These are phyloP conservation scores for Tapirus indicus DNA, from an alignment of 2,797 vertebrate species.

Conservation along the genomic window DNA sequence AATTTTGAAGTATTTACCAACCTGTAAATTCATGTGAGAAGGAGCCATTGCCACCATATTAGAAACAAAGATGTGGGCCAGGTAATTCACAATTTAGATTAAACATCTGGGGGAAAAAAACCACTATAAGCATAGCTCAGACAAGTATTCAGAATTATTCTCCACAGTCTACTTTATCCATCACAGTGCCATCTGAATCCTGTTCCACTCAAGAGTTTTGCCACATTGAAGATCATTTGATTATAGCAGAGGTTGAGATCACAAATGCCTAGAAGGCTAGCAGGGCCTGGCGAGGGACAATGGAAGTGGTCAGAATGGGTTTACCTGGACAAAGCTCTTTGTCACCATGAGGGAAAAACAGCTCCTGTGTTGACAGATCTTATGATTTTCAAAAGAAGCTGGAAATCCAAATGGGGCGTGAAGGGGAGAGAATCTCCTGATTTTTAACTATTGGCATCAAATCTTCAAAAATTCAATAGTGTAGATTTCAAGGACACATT, in stretches of 20 bases:
- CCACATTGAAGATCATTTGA: neutral
- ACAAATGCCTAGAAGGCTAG: neutral
- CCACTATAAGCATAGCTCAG: neutral
- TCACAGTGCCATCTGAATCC: neutral
- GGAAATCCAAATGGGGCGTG: neutral
- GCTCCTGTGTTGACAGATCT: neutral
- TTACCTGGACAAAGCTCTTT: neutral
- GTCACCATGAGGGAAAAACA: neutral
- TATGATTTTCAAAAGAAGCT: neutral
- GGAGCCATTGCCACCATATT: neutral
- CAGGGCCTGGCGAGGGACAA: neutral
- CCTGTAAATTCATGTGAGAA: neutral
- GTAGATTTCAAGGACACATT: neutral
- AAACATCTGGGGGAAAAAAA: neutral
- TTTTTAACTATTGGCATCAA: neutral
- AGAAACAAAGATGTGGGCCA: neutral
- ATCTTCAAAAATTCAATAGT: constrained; percentile 1
- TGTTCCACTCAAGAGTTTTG: neutral
- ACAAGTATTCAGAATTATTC: neutral
- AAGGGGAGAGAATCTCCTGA: neutral
- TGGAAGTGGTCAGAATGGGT: neutral
- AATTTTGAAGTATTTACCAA: neutral
- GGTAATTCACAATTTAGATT: neutral
- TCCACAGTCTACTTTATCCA: neutral
- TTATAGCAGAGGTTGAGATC: neutral